phyloP scores from a whole-genome alignment of 2,888 invertebrate species.

The Dasypolia templi region DNA sequence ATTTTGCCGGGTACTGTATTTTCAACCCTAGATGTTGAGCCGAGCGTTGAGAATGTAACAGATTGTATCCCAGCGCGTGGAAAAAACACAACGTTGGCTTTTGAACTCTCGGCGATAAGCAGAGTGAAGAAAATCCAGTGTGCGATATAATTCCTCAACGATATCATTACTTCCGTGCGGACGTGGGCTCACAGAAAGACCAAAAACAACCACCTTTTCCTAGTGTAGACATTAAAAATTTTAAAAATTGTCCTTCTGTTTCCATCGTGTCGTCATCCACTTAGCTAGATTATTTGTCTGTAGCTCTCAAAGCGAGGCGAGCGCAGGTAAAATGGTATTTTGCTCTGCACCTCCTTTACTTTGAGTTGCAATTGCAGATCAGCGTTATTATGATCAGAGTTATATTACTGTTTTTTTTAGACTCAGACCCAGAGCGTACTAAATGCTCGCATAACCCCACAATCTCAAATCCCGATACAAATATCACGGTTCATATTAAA shows the following conservation, averaged over 20 bases:
- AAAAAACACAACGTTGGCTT: too few species aligned
- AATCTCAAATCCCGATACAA: not conserved
- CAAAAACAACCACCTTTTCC: not conserved
- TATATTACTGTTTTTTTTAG: not conserved
- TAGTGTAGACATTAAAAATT: constrained; percentile 11
- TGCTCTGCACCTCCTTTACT: constrained; percentile 4
- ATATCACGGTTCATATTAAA: not conserved
- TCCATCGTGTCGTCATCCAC: constrained; percentile 26
- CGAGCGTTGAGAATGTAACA: too few species aligned
- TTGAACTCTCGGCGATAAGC: too few species aligned
- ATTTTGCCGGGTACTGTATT: too few species aligned
- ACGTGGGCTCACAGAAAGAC: not conserved
- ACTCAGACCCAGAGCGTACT: not conserved
- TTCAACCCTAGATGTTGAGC: too few species aligned
- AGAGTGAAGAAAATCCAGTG: too few species aligned
- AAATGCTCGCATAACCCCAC: not conserved
- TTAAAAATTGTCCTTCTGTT: constrained; percentile 13
- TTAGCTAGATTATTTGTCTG: constrained; percentile 53
- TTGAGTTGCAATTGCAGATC: constrained; percentile 23
- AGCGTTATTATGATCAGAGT: too few species aligned
- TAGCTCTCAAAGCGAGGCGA: constrained; percentile 29
- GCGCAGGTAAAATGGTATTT: constrained; percentile 13
- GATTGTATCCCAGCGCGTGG: too few species aligned
- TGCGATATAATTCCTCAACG: too few species aligned
- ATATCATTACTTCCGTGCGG: too few species aligned